Conservation (phyloP, 2,113 vertebrate species). For the Oenanthe melanoleuca region DNA sequence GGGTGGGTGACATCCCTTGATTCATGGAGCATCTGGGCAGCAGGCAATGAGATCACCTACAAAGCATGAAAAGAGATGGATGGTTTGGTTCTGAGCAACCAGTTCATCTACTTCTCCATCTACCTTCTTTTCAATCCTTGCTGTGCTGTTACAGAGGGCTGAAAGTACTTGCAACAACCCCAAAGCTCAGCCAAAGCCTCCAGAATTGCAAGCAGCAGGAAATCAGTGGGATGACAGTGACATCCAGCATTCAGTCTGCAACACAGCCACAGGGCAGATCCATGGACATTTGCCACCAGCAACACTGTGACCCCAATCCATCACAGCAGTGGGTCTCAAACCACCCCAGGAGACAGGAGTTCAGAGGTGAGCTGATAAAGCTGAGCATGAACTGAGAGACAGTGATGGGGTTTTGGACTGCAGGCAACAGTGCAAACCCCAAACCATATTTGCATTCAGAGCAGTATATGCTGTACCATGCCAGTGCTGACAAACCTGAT, state of each 20-base stretch:
- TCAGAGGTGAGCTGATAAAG: neutral
- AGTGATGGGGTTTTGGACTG: neutral
- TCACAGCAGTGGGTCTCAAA: neutral
- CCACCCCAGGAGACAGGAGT: neutral
- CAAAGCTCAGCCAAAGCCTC: neutral
- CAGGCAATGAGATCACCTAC: neutral
- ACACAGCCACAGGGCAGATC: neutral
- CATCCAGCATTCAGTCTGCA: neutral
- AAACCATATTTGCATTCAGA: neutral
- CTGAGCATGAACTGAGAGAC: neutral
- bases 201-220: neutral
- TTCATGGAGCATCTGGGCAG: slow-evolving; percentile 1
- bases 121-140: neutral
- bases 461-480: fast-evolving
- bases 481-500: neutral
- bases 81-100: neutral
- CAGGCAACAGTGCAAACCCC: neutral
- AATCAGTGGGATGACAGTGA: neutral
- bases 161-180: neutral
- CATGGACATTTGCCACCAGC: neutral
- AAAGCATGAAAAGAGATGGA: neutral
- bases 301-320: neutral
- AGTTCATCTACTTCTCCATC: neutral
- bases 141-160: fast-evolving
- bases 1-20: neutral